Evolutionary conservation across 2,888 invertebrate species (phyloP), one percentile per base, ranked within the genome.

Genomic region (Beris chalybata): DNA sequence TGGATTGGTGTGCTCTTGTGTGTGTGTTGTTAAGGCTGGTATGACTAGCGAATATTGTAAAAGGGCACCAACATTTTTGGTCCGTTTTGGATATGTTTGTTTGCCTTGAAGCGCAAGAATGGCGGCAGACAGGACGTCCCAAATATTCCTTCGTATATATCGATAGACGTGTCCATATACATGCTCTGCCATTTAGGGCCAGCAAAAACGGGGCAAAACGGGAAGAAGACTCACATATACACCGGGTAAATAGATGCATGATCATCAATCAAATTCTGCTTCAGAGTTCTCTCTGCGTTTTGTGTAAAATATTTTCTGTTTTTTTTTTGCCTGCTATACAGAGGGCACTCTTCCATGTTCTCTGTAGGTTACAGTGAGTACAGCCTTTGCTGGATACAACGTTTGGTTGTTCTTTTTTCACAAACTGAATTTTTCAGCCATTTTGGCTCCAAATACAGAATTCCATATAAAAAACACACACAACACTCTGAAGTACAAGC

Each of bases 191-290:
- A 12, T 48, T 48, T 48, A 48, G 15, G 15, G 15, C 48, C 58
- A 30, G 11, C 7, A 53, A 53, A 59, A 59, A 59, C 4, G 31
- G 31, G 31, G 44, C 48, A 22, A 44, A 22, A 59, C 29, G n/a
- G 52, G 47, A 43, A 48, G 48, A 31, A 47, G 48, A 48, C 30
- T 15, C n/a, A 31, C 53, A 1, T 52, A 52, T 43, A 61, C 22
- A n/a, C 50, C 31, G 48, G 68, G 67, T 68, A 71, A 68, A 72
- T 70, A 69, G 69, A 72, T 72, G 70, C 72, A 71, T 70, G 71
- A 72, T 72, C 72, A 72, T 72, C 72, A 72, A 72, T 72, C 72
- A 72, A 72, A 72, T 67, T 67, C 57, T 53, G 65, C 61, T 69
- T 38, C 38, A 38, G 38, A 38, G 38, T 38, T 5, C 9, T 38